Conservation (phyloP, 30 jellyfish, hydroid and myxozoan species). For the Pseudorhiza aurosa region DNA sequence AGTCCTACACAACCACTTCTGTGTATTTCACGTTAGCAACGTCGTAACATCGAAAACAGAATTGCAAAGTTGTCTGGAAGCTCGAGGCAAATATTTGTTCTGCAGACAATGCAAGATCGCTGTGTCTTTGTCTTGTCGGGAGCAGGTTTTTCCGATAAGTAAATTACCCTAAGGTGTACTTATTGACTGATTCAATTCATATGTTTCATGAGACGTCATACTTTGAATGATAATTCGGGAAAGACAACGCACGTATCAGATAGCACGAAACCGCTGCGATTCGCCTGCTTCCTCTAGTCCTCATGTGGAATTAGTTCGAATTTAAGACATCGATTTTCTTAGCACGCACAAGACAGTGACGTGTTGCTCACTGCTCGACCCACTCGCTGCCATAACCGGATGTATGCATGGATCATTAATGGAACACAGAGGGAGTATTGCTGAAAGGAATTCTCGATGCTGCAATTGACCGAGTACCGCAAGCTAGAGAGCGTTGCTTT, state of each 20-base stretch:
- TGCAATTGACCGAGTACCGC: no score
- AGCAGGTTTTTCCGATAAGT: not conserved
- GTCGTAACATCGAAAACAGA: no score
- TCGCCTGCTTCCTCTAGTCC: not conserved
- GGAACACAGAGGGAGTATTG: no score
- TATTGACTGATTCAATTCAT: conserved; percentile 10
- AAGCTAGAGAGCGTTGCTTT: no score
- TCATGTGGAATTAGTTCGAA: not conserved
- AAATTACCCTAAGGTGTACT: not conserved
- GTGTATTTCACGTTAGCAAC: no score
- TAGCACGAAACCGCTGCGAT: not conserved
- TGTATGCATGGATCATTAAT: no score
- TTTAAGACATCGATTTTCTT: no score
- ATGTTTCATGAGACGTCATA: not conserved
- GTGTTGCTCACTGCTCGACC: no score
- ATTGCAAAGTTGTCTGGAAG: conserved; percentile 15
- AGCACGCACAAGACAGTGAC: no score
- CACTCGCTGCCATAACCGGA: no score
- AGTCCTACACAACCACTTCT: no score
- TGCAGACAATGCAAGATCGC: not conserved
- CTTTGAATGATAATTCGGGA: not conserved
- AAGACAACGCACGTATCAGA: not conserved
- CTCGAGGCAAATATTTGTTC: conserved; percentile 32
- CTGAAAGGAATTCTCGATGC: no score
- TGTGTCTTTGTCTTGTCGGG: conserved; percentile 8